phyloP scores from a whole-genome alignment of 2,888 invertebrate species.

The Synanthedon myopaeformis region DNA sequence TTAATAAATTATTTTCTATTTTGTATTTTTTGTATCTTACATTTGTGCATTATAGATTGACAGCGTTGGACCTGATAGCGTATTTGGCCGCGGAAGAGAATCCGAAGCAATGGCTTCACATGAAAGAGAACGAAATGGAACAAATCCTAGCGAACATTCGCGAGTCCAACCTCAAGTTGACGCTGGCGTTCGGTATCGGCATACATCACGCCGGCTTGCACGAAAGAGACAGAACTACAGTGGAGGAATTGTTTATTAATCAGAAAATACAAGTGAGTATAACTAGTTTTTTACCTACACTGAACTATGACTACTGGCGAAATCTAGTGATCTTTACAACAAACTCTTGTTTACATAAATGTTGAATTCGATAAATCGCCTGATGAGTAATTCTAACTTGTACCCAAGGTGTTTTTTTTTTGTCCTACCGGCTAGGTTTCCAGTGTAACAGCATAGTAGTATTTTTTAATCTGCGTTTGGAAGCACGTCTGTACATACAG shows the following conservation, averaged over 20 bases:
- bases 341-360: too few relatives aligned
- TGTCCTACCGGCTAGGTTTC: too few relatives aligned
- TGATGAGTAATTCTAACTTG: too few relatives aligned
- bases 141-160: conserved; percentile 77
- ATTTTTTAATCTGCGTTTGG: too few relatives aligned
- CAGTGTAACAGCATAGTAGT: too few relatives aligned
- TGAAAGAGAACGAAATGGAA: conserved; percentile 88
- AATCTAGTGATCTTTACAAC: too few relatives aligned
- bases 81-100: conserved; percentile 90
- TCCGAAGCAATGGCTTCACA: conserved; percentile 95
- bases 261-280: conserved; percentile 88
- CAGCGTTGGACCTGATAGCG: conserved; percentile 94
- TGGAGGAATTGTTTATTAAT: conserved; percentile 94
- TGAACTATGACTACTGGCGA: too few relatives aligned
- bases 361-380: too few relatives aligned
- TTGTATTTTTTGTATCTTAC: too few relatives aligned
- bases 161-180: conserved; percentile 92
- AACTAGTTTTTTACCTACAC: neutral
- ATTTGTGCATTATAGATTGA: conserved; percentile 71
- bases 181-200: conserved; percentile 96
- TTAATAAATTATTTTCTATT: too few relatives aligned
- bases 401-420: too few relatives aligned
- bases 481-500: too few relatives aligned
- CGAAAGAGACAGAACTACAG: conserved; percentile 89
- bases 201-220: conserved; percentile 98